Evolutionary conservation across 2,113 vertebrate species (phyloP), one percentile per base, ranked within the genome.

Genomic region (Cnemophilus loriae): DNA sequence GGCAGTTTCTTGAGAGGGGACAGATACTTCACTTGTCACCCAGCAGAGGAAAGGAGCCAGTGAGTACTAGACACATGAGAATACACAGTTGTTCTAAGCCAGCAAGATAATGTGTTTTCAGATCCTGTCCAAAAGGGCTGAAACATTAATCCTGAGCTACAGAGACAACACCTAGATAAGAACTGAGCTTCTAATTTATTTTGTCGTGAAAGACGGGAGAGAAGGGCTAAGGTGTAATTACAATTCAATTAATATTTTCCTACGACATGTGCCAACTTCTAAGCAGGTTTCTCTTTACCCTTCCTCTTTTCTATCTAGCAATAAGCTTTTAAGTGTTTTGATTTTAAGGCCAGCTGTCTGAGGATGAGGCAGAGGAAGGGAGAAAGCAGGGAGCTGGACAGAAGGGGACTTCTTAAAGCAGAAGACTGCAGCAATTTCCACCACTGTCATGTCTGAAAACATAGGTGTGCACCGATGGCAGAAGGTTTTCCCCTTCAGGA

Each of bases 161-260:
- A 70, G 28, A 78, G 86, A 90, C 89, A 89, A 75, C 86, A 97
- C 68, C 76, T 89, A 93, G 91, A 89, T 95, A 97, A 97, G 86
- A 89, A 74, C 11, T 3, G 44, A 91, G 57, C 37, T 86, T 81
- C 69, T 84, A 61, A 90, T 90, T 69, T 87, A 82, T 57, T 77
- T 71, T 76, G 80, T 75, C 9, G 0, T 73, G 86, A 89, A 90
- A 93, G 56, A 90, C 0, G 0, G 27, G 37, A 81, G 41, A 90
- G 64, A 55, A 87, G 26, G 80, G 64, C 63, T 68, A 63, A 87
- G 49, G 67, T 76, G 22, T 79, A 92, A 89, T 92, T 49, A 84
- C 76, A 64, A 60, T 49, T 89, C 86, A 87, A 75, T 78, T 90
- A 86, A 49, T 87, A 87, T 76, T 92, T 94, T 90, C 64, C 81